These are phyloP conservation scores for Cisticola juncidis DNA, from an alignment of 2,113 vertebrate species.

Conservation along the genomic window DNA sequence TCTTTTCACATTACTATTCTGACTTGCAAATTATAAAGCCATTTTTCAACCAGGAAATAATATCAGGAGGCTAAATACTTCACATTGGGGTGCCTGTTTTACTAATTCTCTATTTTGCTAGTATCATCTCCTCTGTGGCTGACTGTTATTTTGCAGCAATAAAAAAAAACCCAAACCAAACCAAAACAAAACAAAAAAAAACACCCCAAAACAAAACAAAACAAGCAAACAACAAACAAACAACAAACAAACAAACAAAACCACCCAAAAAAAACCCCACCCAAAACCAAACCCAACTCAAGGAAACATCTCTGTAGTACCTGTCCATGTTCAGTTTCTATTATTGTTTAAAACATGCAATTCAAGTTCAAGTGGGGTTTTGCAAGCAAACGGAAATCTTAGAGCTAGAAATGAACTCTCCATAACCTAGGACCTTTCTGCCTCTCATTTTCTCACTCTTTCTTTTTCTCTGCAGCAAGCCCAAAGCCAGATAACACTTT, in stretches of 20 bases:
- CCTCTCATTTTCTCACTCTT: constrained; percentile 1
- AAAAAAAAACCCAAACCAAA: not conserved
- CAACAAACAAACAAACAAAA: no score
- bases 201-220: no score
- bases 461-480: constrained; percentile 13
- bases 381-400: not conserved
- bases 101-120: not conserved
- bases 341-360: constrained; percentile 4
- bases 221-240: no score
- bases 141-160: not conserved
- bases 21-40: constrained; percentile 15
- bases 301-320: not conserved
- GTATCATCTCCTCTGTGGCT: not conserved
- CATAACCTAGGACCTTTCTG: constrained; percentile 35
- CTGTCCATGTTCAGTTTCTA: not conserved
- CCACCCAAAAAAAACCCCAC: no score
- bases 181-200: no score
- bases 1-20: constrained; percentile 14
- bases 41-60: not conserved
- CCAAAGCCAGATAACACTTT: constrained; percentile 64
- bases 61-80: not conserved
- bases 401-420: constrained; percentile 34
- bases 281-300: not conserved
- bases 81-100: not conserved
- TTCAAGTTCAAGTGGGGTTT: constrained; percentile 33